Evolutionary conservation across 92 coral and sea anemone genomes (phyloP).

Genomic region (Porites rus): DNA sequence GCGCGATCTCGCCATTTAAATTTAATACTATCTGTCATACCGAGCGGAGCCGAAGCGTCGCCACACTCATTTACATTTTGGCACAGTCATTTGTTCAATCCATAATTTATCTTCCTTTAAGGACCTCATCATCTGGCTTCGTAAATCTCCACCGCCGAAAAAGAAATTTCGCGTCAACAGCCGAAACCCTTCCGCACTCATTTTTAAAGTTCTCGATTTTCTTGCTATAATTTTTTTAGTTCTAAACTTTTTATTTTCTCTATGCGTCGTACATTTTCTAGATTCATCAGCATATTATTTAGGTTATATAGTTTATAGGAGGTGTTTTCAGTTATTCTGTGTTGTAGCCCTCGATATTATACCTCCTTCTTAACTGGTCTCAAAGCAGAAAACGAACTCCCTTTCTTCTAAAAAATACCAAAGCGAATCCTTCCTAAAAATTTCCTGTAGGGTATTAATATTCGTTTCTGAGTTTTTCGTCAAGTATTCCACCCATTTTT

Average conservation of each 20-base stretch:
- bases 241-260: background rate
- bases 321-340: background rate
- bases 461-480: background rate
- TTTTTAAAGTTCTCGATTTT: background rate
- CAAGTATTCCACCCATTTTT: constrained; percentile 16
- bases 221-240: background rate
- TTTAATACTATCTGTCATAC: constrained; percentile 14
- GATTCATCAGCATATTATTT: constrained; percentile 2
- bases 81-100: constrained; percentile 30
- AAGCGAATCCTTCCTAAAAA: background rate
- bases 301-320: background rate
- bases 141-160: background rate
- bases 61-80: constrained; percentile 38
- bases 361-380: background rate
- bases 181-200: background rate
- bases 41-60: constrained; percentile 17
- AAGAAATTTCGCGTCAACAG: background rate
- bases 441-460: background rate
- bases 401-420: background rate
- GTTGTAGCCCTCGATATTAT: background rate
- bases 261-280: background rate
- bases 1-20: constrained; percentile 7
- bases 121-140: background rate
- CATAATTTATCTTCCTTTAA: constrained; percentile 31
- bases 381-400: background rate